Conservation (phyloP, 2,113 vertebrate genomes). For the Puntigrus tetrazona region DNA sequence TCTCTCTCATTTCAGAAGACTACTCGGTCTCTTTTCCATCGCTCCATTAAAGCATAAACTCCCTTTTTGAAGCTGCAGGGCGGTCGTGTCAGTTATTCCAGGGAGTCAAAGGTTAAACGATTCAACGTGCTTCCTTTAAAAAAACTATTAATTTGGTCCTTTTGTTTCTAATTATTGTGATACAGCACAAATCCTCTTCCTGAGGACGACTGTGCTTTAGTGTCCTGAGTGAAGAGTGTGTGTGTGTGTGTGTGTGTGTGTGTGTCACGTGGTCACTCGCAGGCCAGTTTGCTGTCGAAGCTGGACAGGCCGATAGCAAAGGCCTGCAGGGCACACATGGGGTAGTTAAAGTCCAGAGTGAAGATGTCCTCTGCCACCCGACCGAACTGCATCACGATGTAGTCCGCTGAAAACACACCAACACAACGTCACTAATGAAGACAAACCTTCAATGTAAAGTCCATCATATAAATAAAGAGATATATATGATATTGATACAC, state of each 20-base stretch:
- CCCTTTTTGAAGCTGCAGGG: neutral
- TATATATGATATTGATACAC: too few species aligned
- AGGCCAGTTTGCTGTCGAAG: conserved; percentile 96
- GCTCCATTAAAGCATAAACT: conserved; percentile 5
- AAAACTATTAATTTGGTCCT: neutral
- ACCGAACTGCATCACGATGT: conserved; percentile 99
- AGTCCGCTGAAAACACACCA: conserved; percentile 80
- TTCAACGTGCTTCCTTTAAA: conserved; percentile 7
- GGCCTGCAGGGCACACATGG: conserved; percentile 94
- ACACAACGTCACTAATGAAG: neutral
- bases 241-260: neutral
- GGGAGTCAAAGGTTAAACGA: neutral
- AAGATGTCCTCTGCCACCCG: conserved; percentile 93
- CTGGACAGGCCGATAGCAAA: conserved; percentile 96
- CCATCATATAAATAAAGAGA: neutral
- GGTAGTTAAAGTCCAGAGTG: conserved; percentile 96
- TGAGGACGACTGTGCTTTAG: conserved; percentile 11
- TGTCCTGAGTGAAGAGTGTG: neutral
- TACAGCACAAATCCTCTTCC: neutral
- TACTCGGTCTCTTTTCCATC: neutral
- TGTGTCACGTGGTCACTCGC: conserved; percentile 77
- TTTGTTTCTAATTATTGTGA: neutral
- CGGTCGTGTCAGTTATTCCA: neutral
- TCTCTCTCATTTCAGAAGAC: neutral
- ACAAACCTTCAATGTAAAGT: neutral